Percentiles rank a stretch among this genome's conserved stretches.
Conservation (phyloP, 2,113 vertebrate genomes). For the Syrrhaptes paradoxus region DNA sequence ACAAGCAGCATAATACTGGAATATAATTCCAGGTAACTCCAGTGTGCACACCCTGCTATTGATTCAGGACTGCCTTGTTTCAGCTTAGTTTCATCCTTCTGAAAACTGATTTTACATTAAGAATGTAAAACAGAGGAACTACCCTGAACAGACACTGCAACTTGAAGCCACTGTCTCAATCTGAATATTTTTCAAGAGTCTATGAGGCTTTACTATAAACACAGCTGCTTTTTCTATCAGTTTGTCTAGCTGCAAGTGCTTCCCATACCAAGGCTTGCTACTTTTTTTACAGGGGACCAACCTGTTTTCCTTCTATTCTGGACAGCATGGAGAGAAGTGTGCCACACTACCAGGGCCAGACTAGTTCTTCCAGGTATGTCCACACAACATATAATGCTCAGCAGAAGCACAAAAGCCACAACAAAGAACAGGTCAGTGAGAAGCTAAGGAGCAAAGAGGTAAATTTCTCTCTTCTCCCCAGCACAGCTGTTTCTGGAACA, state of each 20-base stretch:
- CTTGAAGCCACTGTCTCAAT: neutral
- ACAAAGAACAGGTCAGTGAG: neutral
- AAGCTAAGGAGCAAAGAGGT: neutral
- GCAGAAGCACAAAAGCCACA: neutral
- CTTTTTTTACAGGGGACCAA: neutral
- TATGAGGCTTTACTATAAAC: neutral
- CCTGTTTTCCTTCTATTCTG: neutral
- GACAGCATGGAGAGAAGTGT: accelerated
- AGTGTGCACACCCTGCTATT: neutral
- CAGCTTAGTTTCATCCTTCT: neutral
- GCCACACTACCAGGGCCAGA: neutral
- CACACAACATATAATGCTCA: neutral
- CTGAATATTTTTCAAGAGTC: neutral
- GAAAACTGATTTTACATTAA: neutral
- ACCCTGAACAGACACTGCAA: neutral
- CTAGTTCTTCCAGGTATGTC: neutral
- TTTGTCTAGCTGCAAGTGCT: neutral
- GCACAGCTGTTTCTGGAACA: neutral
- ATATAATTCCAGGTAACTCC: neutral
- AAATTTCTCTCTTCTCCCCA: neutral
- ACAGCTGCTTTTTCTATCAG: neutral
- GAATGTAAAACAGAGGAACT: neutral
- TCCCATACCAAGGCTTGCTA: neutral
- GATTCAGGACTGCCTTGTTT: neutral
- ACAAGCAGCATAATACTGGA: neutral